Percentiles rank a stretch among this genome's conserved stretches.
Evolutionary conservation across 2,797 vertebrate genomes (phyloP).

Genomic region (Thamnophis elegans): DNA sequence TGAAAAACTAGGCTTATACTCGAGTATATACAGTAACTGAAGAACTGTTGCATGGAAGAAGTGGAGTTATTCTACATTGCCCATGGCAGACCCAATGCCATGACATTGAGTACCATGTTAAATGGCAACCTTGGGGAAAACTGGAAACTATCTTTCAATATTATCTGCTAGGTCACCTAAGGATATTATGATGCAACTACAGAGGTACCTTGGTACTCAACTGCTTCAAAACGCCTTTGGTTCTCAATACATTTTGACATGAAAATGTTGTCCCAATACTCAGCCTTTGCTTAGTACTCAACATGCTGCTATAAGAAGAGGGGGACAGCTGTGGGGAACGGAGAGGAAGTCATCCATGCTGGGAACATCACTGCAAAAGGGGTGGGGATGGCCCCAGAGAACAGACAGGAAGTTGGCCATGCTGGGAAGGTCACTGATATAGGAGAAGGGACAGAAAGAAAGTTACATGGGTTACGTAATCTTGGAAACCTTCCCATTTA

Average conservation of each 20-base stretch:
- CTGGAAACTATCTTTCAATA: not conserved
- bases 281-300: not conserved
- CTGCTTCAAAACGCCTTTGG: not conserved
- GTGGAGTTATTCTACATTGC: not conserved
- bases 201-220: not conserved
- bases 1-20: too few species aligned
- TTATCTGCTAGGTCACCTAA: not conserved
- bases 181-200: constrained; percentile 3
- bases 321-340: not conserved
- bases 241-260: not conserved
- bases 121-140: not conserved
- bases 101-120: not conserved
- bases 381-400: not conserved
- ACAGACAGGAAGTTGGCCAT: not conserved
- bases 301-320: not conserved
- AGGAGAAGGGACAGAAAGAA: not conserved
- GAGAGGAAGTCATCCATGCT: not conserved
- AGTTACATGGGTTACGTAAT: not conserved
- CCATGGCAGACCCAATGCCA: not conserved
- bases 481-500: constrained; percentile 3
- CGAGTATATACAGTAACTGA: too few species aligned
- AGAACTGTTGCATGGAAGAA: not conserved
- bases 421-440: not conserved
- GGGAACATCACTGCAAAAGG: not conserved
- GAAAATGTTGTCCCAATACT: not conserved